Base-by-base conservation (phyloP, 30 jellyfish, hydroid and myxozoan species). In the Pseudorhiza aurosa region DNA sequence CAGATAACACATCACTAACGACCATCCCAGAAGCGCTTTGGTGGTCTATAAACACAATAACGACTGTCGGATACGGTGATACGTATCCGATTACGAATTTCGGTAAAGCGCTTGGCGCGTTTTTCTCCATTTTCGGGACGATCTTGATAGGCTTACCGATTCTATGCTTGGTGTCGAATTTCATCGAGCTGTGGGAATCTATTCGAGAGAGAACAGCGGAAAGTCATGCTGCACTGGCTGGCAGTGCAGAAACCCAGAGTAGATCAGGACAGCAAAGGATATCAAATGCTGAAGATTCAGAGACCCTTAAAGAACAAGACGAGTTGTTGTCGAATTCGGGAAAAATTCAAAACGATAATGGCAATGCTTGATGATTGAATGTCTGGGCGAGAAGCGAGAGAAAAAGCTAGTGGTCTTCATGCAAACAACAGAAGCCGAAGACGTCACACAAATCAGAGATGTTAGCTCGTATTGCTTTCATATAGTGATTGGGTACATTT, bases 41-140 rank as follows among this genome's bases (percentile, higher is more conserved):
- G 97, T 88, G 97, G 97, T 67, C 95, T 30, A 69, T 88, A 0
- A 88, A 88, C 47, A 88, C 97, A 35, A 39, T 88, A 10, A 88
- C 97, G 9, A 88, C 97, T 0, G 97, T 88, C 26, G 97, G 97
- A 14, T 88, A 88, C 33, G 97, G 97, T 35, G 97, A 88, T 65
- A 43, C 86, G 1, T 88, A 88, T 53, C 97, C 97, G 2, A 65
- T 60, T 9, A 88, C 97, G 9, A 53, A 58, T 2, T 28, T 82
- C 4, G 97, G 97, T 9, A 88, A 74, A 81, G 55, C 80, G 6
- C 14, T 88, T 12, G 97, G 97, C 6, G 95, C 88, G 1, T 37
- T 81, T 36, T 81, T 82, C 49, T 80, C 97, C 5, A 58, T 88
- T 26, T 43, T 82, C 65, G 97, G 97, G 0, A 82, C 88, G 42